Evolutionary conservation across 2,113 vertebrate genomes (phyloP), one percentile per base, ranked within the genome.

Genomic region (Loxodonta africana): DNA sequence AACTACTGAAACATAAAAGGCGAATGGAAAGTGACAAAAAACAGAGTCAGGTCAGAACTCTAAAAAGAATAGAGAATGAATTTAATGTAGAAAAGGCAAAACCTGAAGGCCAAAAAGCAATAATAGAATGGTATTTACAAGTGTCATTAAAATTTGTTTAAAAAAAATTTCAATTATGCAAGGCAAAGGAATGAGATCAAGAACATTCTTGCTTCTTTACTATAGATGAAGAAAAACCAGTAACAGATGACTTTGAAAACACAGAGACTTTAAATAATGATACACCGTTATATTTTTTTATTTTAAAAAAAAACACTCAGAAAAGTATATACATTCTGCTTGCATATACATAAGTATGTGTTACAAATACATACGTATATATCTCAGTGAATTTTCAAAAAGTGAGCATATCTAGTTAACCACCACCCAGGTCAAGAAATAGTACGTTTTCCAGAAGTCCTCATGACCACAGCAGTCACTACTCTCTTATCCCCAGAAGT

Each of bases 141-240:
- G 11, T 30, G 25, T 80, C 73, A 6, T 76, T 87, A 83, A 88
- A 88, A 83, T 53, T 25, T 63, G 44, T 65, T 85, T 91, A 53
- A 74, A 83, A 93, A 11, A 41, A 15, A 63, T 57, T 74, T 81
- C 60, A 71, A n/a, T 51, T 82, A n/a, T 26, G 8, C 6, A 81
- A 87, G n/a, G 20, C 41, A 88, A 48, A 90, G 11, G 33, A 83
- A 60, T 80, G 41, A 63, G 37, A 77, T 53, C 14, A 51, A 77
- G 23, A 74, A 96, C 71, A 46, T 37, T 14, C 8, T 88, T 23
- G 18, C 26, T 95, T 80, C 51, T 95, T 89, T 96, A 51, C 33
- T 51, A 30, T 41, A 91, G 41, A 73, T 6, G 65, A 53, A 80
- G 73, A 69, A 87, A 88, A 93, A 2, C 9, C 25, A 87, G 44